Percentiles rank a stretch among this genome's conserved stretches.
These are phyloP conservation scores for Caretta caretta DNA, from an alignment of 2,113 vertebrate species.

Conservation along the genomic window DNA sequence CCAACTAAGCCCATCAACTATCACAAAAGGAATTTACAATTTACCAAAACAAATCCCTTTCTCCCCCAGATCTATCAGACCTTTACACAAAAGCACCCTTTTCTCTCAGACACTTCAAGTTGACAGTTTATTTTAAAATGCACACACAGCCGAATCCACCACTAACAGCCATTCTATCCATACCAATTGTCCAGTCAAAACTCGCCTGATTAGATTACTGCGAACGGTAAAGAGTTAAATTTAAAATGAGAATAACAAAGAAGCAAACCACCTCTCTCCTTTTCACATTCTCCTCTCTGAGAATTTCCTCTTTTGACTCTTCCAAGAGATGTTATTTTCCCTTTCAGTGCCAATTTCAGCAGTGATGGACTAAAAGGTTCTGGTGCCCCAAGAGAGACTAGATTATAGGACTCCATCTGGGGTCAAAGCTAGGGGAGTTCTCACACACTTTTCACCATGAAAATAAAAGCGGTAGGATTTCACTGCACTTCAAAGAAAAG, in stretches of 20 bases:
- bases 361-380: slow-evolving; percentile 72
- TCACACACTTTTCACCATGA: slow-evolving; percentile 72
- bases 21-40: neutral
- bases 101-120: neutral
- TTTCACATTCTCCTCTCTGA: slow-evolving; percentile 60
- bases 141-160: neutral
- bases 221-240: slow-evolving; percentile 70
- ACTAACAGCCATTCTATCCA: neutral
- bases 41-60: neutral
- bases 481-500: slow-evolving; percentile 66
- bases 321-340: slow-evolving; percentile 74
- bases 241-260: slow-evolving; percentile 43
- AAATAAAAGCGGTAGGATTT: slow-evolving; percentile 71
- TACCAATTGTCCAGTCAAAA: neutral
- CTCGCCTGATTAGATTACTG: slow-evolving; percentile 4
- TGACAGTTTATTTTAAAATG: slow-evolving; percentile 27
- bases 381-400: slow-evolving; percentile 72
- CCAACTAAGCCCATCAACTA: neutral
- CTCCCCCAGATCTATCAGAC: neutral
- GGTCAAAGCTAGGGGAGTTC: slow-evolving; percentile 72
- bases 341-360: slow-evolving; percentile 73
- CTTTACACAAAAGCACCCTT: neutral
- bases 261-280: slow-evolving; percentile 34
- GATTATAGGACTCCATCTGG: slow-evolving; percentile 76
- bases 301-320: slow-evolving; percentile 67